Base-by-base conservation (phyloP, 2,113 vertebrate genomes). In the Ranitomeya variabilis region DNA sequence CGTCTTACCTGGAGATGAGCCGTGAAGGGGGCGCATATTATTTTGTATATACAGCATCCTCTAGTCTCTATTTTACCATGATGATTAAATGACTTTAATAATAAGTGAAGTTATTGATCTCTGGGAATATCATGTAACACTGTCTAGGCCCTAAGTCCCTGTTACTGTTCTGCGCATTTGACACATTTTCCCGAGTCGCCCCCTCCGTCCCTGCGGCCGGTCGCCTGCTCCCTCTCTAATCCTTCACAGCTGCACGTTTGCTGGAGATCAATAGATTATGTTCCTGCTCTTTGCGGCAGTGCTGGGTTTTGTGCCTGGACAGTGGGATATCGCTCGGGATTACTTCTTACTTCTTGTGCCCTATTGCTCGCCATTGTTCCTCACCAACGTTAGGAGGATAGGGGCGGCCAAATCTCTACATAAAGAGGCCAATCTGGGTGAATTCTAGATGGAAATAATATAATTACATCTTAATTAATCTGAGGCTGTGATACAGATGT, bases 241-340 rank as follows among this genome's bases (percentile, higher is more conserved):
- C 83, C 83, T 76, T 76, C 90, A 66, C 76, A 86, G 73, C 85
- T 18, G 52, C 18, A 66, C 74, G 89, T 87, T 73, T 94, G 87
- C 85, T 87, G 52, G 76, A 52, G 59, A 77, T 76, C 79, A 62
- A 88, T 82, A 76, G 15, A 31, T 71, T 23, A n/a, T 51, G 66
- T 18, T 88, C 86, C 31, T 37, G 14, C 76, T 57, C 77, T 66
- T 76, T 23, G 1, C 64, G 3, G 77, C 54, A 57, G 77, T 59
- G 9, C 19, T 23, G 67, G 66, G 71, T 14, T 31, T 71, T 59
- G 80, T 60, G 54, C 57, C 57, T 66, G 26, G 5, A 59, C 0
- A 0, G 31, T 0, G 23, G 74, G 77, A 80, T 26, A 21, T 26
- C 23, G 11, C 37, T 57, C 60, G 6, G 62, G 26, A 87, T 80